Conservation (phyloP, 2,113 vertebrate genomes). For the Podiceps cristatus region DNA sequence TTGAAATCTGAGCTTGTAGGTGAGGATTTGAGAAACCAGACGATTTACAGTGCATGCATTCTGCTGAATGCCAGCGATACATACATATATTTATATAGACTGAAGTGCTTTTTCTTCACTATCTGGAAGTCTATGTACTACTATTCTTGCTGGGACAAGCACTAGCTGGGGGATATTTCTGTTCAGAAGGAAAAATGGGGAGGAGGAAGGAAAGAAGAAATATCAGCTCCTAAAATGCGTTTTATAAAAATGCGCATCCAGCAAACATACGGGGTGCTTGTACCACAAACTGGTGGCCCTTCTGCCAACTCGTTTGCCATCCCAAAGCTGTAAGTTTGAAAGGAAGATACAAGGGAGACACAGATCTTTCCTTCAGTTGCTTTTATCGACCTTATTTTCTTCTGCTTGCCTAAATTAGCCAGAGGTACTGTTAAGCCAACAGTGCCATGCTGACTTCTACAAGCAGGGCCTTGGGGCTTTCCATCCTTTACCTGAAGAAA, state of each 20-base stretch:
- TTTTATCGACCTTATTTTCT: neutral
- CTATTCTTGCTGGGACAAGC: neutral
- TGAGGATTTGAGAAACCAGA: neutral
- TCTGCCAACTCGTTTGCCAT: neutral
- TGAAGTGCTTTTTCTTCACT: neutral
- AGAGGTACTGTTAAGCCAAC: neutral
- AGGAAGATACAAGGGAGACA: neutral
- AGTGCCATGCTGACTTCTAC: neutral
- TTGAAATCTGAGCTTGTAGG: neutral
- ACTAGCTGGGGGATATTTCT: neutral
- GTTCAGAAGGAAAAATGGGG: neutral
- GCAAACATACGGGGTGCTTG: neutral
- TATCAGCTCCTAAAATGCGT: neutral
- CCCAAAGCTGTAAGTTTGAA: neutral
- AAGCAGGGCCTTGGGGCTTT: neutral
- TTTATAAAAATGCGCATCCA: neutral
- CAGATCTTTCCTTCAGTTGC: neutral
- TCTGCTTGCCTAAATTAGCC: neutral
- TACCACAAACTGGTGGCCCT: neutral
- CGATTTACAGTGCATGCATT: neutral
- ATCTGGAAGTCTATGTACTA: neutral
- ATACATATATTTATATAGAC: neutral
- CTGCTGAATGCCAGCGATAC: neutral
- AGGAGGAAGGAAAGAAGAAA: neutral
- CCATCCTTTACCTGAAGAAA: neutral